Base-by-base conservation (phyloP, 2,113 vertebrate species). In the Callithrix jacchus region DNA sequence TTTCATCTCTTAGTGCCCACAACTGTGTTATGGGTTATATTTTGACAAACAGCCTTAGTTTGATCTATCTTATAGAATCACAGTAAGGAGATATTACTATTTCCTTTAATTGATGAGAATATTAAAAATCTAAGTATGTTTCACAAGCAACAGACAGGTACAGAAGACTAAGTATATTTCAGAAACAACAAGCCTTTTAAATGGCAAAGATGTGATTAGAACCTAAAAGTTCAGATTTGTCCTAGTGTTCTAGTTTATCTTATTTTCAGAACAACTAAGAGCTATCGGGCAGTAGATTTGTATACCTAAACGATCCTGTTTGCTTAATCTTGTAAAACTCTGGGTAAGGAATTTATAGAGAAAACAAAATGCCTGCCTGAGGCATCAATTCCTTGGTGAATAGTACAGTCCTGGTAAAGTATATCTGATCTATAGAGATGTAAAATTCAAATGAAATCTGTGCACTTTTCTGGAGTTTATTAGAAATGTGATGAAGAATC, bases 191-290 rank as follows among this genome's bases (percentile, higher is more conserved):
- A 42, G 40, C 2, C 27, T 84, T 94, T 87, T 54, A 94, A 88
- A 61, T 95, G 45, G 23, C 18, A 79, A 94, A 73, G n/a, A 81
- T 61, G 13, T 90, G 70, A 77, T 49, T 81, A 80, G 42, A 89
- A 80, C 11, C 18, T 89, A 61, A 66, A 18, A 89, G 10, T 79
- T 83, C 54, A 52, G 58, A 47, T 47, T 92, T 83, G 6, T 87
- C 30, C 54, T 94, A 88, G 45, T 68, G 56, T 18, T 73, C 30
- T 80, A 40, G 8, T 76, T 89, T 92, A 87, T 30, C 14, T 61
- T 49, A 79, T 87, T 96, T 95, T 37, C 42, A 80, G 80, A 61
- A 95, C 8, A 91, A 23, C 47, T 42, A 70, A 89, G 73, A 88
- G 17, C 37, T 96, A 35, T 30, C 80, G 66, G 86, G 27, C 79